Evolutionary conservation across 2,888 invertebrate species (phyloP).

Genomic region (Ypsolopha scabrella): DNA sequence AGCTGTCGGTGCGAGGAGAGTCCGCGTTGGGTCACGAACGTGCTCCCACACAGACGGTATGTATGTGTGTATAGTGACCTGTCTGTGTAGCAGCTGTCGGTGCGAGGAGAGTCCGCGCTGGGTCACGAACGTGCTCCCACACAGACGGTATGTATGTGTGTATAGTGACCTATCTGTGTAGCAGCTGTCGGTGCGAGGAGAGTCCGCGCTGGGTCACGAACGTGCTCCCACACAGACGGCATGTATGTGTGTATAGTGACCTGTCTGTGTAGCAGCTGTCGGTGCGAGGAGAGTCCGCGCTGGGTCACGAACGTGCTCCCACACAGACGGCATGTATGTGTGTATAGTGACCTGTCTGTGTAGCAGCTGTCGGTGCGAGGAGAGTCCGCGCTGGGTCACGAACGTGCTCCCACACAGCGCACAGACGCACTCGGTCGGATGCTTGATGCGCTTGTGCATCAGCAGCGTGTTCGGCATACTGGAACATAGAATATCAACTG

Average conservation of each 20-base stretch:
- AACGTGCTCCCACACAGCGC: slow-evolving; percentile 23
- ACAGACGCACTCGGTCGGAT: slow-evolving; percentile 21
- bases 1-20: too few species aligned
- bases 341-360: slow-evolving; percentile 13
- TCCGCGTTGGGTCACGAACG: too few species aligned
- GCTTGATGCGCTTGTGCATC: slow-evolving; percentile 23
- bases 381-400: slow-evolving; percentile 17
- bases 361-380: slow-evolving; percentile 18
- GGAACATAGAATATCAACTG: slow-evolving; percentile 1
- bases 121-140: too few species aligned
- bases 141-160: too few species aligned
- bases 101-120: too few species aligned
- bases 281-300: neutral
- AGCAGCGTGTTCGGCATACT: slow-evolving; percentile 25
- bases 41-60: too few species aligned
- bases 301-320: neutral
- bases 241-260: neutral
- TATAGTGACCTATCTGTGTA: too few species aligned
- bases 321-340: neutral
- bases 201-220: slow-evolving; percentile 2
- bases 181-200: too few species aligned
- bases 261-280: neutral
- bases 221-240: neutral
- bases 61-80: too few species aligned
- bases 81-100: too few species aligned